A percentile compares a stretch with the other conserved stretches of the same genome.
These are phyloP conservation scores for Emmelina monodactyla DNA, from an alignment of 2,888 invertebrate species.

Conservation along the genomic window DNA sequence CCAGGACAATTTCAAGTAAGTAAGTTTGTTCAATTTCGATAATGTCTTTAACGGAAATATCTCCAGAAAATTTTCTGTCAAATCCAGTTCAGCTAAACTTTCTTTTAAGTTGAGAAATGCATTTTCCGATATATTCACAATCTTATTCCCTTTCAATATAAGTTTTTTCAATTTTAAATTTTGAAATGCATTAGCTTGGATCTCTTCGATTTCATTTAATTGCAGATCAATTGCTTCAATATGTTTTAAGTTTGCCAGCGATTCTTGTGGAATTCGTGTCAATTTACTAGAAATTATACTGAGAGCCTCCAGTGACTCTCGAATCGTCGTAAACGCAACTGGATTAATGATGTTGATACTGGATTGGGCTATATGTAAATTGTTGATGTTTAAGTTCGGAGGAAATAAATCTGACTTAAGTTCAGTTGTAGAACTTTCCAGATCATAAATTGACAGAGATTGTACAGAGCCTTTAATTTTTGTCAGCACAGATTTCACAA, in stretches of 20 bases:
- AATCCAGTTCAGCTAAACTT: slow-evolving; percentile 80
- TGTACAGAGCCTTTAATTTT: slow-evolving; percentile 76
- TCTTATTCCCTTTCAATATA: slow-evolving; percentile 85
- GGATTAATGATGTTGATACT: slow-evolving; percentile 74
- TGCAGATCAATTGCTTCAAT: slow-evolving; percentile 83
- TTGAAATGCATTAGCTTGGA: slow-evolving; percentile 85
- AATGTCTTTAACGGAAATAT: slow-evolving; percentile 83
- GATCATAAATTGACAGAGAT: slow-evolving; percentile 87
- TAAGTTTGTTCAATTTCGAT: slow-evolving; percentile 75
- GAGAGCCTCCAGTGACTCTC: slow-evolving; percentile 75
- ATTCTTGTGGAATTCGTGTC: slow-evolving; percentile 78
- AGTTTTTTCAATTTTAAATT: slow-evolving; percentile 81
- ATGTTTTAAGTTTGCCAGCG: slow-evolving; percentile 73
- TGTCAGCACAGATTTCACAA: slow-evolving; percentile 76
- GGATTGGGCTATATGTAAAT: slow-evolving; percentile 81
- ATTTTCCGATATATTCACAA: slow-evolving; percentile 82
- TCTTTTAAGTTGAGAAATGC: slow-evolving; percentile 82
- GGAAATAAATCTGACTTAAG: slow-evolving; percentile 81
- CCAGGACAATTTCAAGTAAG: slow-evolving; percentile 77
- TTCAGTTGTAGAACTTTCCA: slow-evolving; percentile 81
- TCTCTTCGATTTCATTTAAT: slow-evolving; percentile 82
- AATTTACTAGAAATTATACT: slow-evolving; percentile 80
- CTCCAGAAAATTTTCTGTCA: slow-evolving; percentile 87
- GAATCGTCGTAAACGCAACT: slow-evolving; percentile 72
- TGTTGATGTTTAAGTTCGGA: slow-evolving; percentile 71